These are phyloP conservation scores for Tiliqua scincoides DNA, from an alignment of 2,113 vertebrate genomes.

Conservation along the genomic window DNA sequence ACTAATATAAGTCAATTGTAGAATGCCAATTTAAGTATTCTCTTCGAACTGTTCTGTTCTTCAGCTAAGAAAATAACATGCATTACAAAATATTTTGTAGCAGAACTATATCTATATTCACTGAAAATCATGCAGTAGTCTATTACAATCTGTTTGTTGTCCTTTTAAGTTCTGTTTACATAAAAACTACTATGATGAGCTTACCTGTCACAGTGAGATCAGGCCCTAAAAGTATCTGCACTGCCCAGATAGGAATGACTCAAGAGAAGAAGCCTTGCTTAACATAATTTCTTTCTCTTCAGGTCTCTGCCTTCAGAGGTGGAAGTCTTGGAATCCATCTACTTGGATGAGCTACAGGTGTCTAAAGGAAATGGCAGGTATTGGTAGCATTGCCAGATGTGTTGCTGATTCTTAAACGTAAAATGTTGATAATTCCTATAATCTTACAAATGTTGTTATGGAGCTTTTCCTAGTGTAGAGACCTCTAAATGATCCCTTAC, in stretches of 20 bases:
- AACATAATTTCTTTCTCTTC: constrained; percentile 23
- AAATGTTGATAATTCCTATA: not conserved
- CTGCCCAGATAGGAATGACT: not conserved
- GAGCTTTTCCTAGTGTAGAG: not conserved
- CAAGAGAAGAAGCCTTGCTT: not conserved
- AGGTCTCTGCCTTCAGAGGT: constrained; percentile 86
- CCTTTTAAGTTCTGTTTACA: not conserved
- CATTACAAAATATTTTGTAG: not conserved
- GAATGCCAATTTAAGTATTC: not conserved
- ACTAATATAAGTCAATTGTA: not conserved
- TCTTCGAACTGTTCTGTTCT: not conserved
- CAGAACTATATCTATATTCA: not conserved
- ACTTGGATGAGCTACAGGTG: constrained; percentile 90
- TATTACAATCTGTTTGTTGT: not conserved
- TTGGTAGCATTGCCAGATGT: not conserved
- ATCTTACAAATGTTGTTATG: not conserved
- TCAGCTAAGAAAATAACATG: not conserved
- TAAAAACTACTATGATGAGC: not conserved
- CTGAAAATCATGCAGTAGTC: not conserved
- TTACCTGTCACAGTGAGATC: not conserved
- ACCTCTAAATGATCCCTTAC: too few relatives aligned
- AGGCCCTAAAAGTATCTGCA: not conserved
- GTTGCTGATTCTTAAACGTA: not conserved
- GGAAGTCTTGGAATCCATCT: constrained; percentile 95
- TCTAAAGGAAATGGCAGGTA: constrained; percentile 79